Evolutionary conservation across 2,797 vertebrate species (phyloP), one percentile per base, ranked within the genome.

Genomic region (Gila robusta): DNA sequence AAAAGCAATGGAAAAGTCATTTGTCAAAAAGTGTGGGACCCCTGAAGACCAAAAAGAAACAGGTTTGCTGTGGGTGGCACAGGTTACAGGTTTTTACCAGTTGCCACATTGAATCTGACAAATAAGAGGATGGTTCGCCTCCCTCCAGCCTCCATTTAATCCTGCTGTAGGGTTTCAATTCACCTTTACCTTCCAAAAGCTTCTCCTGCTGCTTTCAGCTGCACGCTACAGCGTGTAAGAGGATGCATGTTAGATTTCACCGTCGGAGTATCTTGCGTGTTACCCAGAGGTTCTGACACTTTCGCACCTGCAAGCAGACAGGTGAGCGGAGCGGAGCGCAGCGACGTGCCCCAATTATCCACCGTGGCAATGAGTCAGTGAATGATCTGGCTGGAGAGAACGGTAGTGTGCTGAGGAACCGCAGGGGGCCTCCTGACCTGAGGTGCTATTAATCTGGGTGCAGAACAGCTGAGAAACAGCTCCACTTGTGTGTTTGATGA

Each of bases 301-400:
- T 79, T 81, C 23, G 90, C 93, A 93, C 94, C 92, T 94, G 94
- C 66, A 59, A 56, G 26, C 87, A 92, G 93, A 93, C 93, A 95
- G 94, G 93, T 95, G 94, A 94, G 89, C 73, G 66, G 88, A 41
- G 89, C 87, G 79, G 82, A 44, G 90, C 74, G 89, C 82, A 41
- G 90, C 79, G 88, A 90, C 86, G 83, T 87, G 90, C 90, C 90
- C 92, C 92, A 93, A 94, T 95, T 94, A 95, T 93, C 93, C 91
- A 90, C 90, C 89, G 92, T 91, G 92, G 91, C 93, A 94, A 86
- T 26, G 90, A 91, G 93, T 93, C 91, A 90, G 92, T 82, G 93
- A 93, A 91, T 93, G 92, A 93, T 92, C 90, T 90, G 90, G 89
- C 82, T 87, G 76, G 83, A 84, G 89, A 82, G 83, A 72, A 66